Percentiles rank a stretch among this genome's conserved stretches.
phyloP scores from a whole-genome alignment of 2,888 invertebrate genomes.

The Saturnia japonica region DNA sequence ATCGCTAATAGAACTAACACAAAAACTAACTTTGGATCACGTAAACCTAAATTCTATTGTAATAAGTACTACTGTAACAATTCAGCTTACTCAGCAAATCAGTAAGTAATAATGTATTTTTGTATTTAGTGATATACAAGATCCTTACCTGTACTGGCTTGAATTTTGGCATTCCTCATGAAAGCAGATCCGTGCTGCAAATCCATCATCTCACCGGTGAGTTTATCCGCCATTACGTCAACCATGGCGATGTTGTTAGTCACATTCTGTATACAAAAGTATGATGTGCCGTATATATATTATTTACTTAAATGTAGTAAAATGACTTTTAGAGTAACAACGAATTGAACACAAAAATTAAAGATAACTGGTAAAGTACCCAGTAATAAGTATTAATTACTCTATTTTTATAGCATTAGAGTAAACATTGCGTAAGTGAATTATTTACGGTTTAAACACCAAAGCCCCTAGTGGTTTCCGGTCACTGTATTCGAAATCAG shows the following conservation, averaged over 20 bases:
- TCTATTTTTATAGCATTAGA: too few relatives aligned
- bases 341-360: too few relatives aligned
- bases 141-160: conserved; percentile 78
- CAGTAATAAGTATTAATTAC: too few relatives aligned
- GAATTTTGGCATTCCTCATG: conserved; percentile 89
- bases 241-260: conserved; percentile 91
- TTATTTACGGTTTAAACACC: not conserved
- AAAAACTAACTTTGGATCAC: too few relatives aligned
- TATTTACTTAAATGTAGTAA: too few relatives aligned
- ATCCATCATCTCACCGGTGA: conserved; percentile 95
- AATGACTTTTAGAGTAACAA: too few relatives aligned
- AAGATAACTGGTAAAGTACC: too few relatives aligned
- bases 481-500: not conserved
- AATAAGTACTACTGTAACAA: not conserved
- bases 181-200: conserved; percentile 94
- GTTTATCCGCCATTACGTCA: conserved; percentile 91
- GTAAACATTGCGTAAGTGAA: not conserved
- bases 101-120: not conserved
- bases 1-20: not conserved
- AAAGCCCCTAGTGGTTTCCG: not conserved
- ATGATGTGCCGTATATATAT: not conserved
- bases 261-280: conserved; percentile 80
- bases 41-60: too few relatives aligned
- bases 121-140: not conserved
- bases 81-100: not conserved